phyloP scores from a whole-genome alignment of 2,888 invertebrate genomes.

The Phengaris alcon region DNA sequence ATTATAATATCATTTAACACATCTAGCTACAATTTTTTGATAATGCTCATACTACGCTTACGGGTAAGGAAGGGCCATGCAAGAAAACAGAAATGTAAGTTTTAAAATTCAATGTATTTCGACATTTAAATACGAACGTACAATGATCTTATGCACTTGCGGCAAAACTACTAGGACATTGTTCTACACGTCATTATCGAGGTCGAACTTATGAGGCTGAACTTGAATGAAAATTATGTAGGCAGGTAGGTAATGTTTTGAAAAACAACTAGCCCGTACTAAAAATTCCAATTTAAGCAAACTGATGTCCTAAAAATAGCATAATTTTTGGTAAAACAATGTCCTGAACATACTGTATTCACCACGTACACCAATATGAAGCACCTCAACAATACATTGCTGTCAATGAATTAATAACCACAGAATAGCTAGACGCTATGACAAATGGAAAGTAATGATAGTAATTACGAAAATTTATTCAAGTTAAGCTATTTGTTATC shows the following conservation, averaged over 20 bases:
- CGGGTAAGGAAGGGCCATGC: conserved; percentile 66
- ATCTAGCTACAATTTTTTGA: conserved; percentile 29
- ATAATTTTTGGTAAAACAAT: conserved; percentile 45
- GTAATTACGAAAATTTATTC: not conserved
- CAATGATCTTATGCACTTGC: conserved; percentile 65
- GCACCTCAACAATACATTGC: conserved; percentile 14
- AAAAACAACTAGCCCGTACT: not conserved
- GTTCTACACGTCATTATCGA: conserved; percentile 26
- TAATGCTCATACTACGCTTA: conserved; percentile 55
- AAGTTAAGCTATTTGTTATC: conserved; percentile 18
- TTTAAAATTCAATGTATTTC: conserved; percentile 68
- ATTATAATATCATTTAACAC: conserved; percentile 8
- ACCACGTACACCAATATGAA: conserved; percentile 9
- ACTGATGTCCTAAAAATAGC: not conserved
- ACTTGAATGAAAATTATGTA: not conserved
- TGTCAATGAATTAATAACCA: not conserved
- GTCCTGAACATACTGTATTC: conserved; percentile 38
- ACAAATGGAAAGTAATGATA: conserved; percentile 23
- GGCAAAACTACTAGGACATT: conserved; percentile 44
- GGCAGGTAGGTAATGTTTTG: not conserved
- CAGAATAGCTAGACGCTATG: conserved; percentile 8
- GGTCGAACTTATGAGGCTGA: not conserved
- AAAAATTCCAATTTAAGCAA: not conserved
- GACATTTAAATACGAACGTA: conserved; percentile 67
- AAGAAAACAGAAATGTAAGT: conserved; percentile 73